A percentile compares a stretch with the other conserved stretches of the same genome.
phyloP scores from a whole-genome alignment of 2,797 vertebrate species.

The Platyrinchus mystaceus region DNA sequence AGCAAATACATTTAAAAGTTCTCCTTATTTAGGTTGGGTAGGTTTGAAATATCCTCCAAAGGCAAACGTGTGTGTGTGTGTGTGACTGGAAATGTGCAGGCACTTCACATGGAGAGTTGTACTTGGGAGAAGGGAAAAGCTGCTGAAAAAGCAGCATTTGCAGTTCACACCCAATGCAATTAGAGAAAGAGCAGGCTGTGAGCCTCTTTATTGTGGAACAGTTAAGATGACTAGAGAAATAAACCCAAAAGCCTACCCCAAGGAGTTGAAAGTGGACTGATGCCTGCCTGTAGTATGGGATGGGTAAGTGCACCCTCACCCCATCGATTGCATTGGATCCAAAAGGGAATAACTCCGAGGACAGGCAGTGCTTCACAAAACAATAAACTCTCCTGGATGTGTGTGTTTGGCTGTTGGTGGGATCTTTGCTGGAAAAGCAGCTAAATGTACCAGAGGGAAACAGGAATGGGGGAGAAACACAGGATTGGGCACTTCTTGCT shows the following conservation, averaged over 20 bases:
- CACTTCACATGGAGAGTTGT: not conserved
- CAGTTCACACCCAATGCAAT: not conserved
- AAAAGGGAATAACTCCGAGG: not conserved
- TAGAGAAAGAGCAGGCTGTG: not conserved
- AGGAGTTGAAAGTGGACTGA: not conserved
- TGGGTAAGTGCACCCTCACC: not conserved
- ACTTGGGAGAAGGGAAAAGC: not conserved
- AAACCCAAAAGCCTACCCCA: not conserved
- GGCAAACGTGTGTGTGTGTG: not conserved
- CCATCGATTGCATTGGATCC: fast-evolving
- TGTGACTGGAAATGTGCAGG: not conserved
- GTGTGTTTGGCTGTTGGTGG: not conserved
- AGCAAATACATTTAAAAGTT: constrained; percentile 55
- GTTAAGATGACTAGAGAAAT: not conserved
- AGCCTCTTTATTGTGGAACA: not conserved
- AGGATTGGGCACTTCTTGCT: fast-evolving
- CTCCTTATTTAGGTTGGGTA: constrained; percentile 68
- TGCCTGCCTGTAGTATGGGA: not conserved
- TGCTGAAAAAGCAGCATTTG: not conserved
- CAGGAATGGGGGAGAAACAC: not conserved
- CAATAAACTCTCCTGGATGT: not conserved
- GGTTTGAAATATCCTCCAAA: constrained; percentile 56
- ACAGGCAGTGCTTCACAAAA: not conserved
- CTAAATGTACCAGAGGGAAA: not conserved
- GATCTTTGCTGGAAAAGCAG: not conserved